Conservation (phyloP, 64 coral and sea anemone species). For the Montipora efflorescens region DNA sequence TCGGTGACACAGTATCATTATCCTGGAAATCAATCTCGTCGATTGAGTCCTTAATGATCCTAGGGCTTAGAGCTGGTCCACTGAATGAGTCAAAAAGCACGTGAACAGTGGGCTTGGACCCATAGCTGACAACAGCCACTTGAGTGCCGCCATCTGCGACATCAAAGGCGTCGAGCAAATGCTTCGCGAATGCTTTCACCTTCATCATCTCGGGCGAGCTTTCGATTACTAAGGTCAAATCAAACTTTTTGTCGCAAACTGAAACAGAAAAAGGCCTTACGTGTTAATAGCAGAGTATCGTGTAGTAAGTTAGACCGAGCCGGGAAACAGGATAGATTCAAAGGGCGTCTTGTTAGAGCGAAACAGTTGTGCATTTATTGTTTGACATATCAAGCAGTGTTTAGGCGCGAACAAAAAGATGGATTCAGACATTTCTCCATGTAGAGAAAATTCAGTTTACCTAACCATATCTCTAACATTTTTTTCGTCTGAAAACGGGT, state of each 20-base stretch:
- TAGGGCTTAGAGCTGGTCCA: background rate
- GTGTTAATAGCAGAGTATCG: too few relatives aligned
- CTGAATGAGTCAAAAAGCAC: slow-evolving; percentile 18
- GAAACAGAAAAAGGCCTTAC: background rate
- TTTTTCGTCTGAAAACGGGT: too few relatives aligned
- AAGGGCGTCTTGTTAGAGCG: too few relatives aligned
- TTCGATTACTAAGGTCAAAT: slow-evolving; percentile 60
- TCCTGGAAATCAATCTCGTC: slow-evolving; percentile 35
- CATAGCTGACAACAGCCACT: slow-evolving; percentile 57
- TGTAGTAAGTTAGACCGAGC: too few relatives aligned
- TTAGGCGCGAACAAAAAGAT: too few relatives aligned
- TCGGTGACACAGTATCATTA: background rate
- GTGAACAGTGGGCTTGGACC: slow-evolving; percentile 4
- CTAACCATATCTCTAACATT: too few relatives aligned
- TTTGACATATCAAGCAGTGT: too few relatives aligned
- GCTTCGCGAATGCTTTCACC: slow-evolving; percentile 54
- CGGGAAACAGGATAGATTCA: too few relatives aligned
- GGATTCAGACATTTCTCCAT: too few relatives aligned
- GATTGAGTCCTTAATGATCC: slow-evolving; percentile 22
- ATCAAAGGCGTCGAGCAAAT: slow-evolving; percentile 46
- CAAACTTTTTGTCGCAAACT: slow-evolving; percentile 61
- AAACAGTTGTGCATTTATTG: too few relatives aligned
- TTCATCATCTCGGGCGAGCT: slow-evolving; percentile 49
- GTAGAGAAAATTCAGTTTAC: too few relatives aligned
- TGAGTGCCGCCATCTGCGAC: slow-evolving; percentile 9